Evolutionary conservation across 2,888 invertebrate genomes (phyloP).

Genomic region (Drosophila rubida): DNA sequence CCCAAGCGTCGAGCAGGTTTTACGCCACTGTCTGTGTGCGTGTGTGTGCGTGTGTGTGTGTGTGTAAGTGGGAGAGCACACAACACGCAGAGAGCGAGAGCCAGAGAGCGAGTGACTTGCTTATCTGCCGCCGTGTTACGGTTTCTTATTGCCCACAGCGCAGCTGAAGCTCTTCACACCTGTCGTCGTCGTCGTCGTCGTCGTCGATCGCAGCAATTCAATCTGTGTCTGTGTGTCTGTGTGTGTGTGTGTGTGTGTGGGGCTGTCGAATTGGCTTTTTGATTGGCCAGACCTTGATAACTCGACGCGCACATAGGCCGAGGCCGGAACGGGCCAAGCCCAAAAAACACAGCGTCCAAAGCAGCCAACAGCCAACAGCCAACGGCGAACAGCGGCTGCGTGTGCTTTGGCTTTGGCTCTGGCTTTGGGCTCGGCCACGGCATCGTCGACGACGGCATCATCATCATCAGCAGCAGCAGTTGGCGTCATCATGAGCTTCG

Average conservation of each 20-base stretch:
- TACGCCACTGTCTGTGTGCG: neutral
- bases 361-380: constrained; percentile 19
- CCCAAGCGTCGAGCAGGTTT: constrained; percentile 58
- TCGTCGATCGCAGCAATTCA: constrained; percentile 39
- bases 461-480: constrained; percentile 12
- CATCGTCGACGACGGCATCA: constrained; percentile 49
- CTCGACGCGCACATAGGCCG: constrained; percentile 51
- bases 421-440: constrained; percentile 67
- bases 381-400: constrained; percentile 2
- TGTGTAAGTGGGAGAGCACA: neutral
- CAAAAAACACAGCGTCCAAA: constrained; percentile 12
- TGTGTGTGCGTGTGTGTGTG: constrained; percentile 8
- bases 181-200: constrained; percentile 7
- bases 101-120: constrained; percentile 22
- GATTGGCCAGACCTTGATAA: constrained; percentile 78
- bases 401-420: neutral
- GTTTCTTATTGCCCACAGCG: constrained; percentile 52
- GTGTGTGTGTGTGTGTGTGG: constrained; percentile 32
- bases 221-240: constrained; percentile 26
- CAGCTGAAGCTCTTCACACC: constrained; percentile 70
- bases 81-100: constrained; percentile 6
- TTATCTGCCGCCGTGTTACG: constrained; percentile 72
- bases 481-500: constrained; percentile 19
- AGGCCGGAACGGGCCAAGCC: constrained; percentile 33
- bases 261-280: constrained; percentile 66